A percentile compares a stretch with the other conserved stretches of the same genome.
phyloP scores from a whole-genome alignment of 92 coral and sea anemone species.

The Blastomussa wellsi region DNA sequence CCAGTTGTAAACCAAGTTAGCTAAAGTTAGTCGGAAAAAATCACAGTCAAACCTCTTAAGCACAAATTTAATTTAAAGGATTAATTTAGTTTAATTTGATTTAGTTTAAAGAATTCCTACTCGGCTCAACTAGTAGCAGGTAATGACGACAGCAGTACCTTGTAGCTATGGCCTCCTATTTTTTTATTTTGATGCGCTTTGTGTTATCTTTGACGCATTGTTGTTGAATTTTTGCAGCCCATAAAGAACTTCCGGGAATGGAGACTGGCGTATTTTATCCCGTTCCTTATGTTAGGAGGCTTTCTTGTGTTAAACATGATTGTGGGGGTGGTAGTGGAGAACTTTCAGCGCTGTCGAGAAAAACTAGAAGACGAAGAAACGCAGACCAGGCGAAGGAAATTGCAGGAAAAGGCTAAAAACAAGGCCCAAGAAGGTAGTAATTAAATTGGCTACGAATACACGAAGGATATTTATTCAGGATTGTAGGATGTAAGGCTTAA shows the following conservation, averaged over 20 bases:
- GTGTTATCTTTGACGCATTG: neutral
- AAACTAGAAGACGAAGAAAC: slow-evolving; percentile 80
- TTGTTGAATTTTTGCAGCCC: slow-evolving; percentile 61
- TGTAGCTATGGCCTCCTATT: neutral
- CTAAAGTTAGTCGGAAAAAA: neutral
- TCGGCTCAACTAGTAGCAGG: neutral
- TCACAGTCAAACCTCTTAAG: no score
- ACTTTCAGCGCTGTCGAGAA: slow-evolving; percentile 93
- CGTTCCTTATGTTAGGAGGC: slow-evolving; percentile 92
- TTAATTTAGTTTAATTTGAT: no score
- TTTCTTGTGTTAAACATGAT: slow-evolving; percentile 97
- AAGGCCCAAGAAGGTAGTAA: slow-evolving; percentile 41
- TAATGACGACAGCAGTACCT: neutral
- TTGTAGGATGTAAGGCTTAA: neutral
- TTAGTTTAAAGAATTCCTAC: no score
- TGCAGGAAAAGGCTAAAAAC: slow-evolving; percentile 33
- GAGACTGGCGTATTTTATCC: slow-evolving; percentile 89
- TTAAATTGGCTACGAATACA: neutral
- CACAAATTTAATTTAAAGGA: no score
- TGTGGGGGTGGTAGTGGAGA: slow-evolving; percentile 96
- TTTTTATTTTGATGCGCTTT: neutral
- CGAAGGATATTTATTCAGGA: no score
- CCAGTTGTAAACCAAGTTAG: neutral
- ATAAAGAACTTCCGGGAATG: slow-evolving; percentile 80
- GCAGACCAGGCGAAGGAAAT: slow-evolving; percentile 39